Conservation (phyloP, 2,888 invertebrate species). For the Sepiola atlantica region DNA sequence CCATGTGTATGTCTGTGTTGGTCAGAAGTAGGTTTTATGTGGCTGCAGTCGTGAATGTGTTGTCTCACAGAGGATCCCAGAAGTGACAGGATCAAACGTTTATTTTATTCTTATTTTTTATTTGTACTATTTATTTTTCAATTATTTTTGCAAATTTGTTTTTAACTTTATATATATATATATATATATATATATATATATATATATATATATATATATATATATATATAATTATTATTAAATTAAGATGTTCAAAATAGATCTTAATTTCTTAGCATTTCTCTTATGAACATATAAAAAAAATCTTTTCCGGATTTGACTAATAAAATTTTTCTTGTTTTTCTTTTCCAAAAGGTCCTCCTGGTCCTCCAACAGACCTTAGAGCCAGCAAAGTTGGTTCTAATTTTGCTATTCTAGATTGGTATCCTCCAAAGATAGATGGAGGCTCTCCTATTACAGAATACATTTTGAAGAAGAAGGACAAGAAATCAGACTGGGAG, state of each 20-base stretch:
- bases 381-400: conserved; percentile 65
- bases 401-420: conserved; percentile 66
- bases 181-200: no score
- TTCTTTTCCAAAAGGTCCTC: conserved; percentile 53
- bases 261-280: neutral
- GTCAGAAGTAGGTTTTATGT: no score
- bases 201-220: no score
- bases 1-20: no score
- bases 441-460: conserved; percentile 72
- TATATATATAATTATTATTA: neutral
- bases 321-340: neutral
- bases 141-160: no score
- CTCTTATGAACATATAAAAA: neutral
- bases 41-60: no score
- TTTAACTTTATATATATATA: no score
- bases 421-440: conserved; percentile 70
- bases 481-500: conserved; percentile 63
- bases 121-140: no score
- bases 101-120: no score
- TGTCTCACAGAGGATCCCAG: no score
- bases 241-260: neutral
- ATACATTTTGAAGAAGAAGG: conserved; percentile 71
- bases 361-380: conserved; percentile 62
- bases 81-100: no score
- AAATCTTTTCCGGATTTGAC: neutral